A percentile compares a stretch with the other conserved stretches of the same genome.
phyloP scores from a whole-genome alignment of 37 sponge, comb jelly and placozoan species.

The Chondrilla cf. caribensis region DNA sequence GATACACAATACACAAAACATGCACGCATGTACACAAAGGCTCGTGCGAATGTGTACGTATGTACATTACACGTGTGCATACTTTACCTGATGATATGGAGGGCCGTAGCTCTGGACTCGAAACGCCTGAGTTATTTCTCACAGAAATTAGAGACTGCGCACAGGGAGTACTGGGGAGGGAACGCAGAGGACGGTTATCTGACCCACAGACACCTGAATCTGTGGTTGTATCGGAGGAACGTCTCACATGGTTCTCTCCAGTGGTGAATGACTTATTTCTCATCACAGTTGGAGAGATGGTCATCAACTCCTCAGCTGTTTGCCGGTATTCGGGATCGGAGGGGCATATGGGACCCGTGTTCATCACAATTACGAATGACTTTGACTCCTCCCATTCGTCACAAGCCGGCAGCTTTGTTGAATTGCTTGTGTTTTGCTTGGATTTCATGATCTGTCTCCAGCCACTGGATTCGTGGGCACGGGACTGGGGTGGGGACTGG shows the following conservation, averaged over 20 bases:
- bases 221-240: slow-evolving; percentile 44
- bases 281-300: slow-evolving; percentile 48
- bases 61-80: no score
- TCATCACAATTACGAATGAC: slow-evolving; percentile 38
- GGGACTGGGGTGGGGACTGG: neutral
- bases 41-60: no score
- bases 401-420: neutral
- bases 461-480: neutral
- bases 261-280: slow-evolving; percentile 26
- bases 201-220: slow-evolving; percentile 47
- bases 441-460: slow-evolving; percentile 12
- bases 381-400: slow-evolving; percentile 54
- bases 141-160: slow-evolving; percentile 33
- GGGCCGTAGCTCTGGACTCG: slow-evolving; percentile 33
- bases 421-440: neutral
- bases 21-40: no score
- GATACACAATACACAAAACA: no score
- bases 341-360: slow-evolving; percentile 50
- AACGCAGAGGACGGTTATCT: slow-evolving; percentile 34
- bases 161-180: slow-evolving; percentile 50
- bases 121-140: slow-evolving; percentile 24
- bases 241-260: slow-evolving; percentile 14
- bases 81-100: slow-evolving; percentile 58
- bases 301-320: slow-evolving; percentile 71
- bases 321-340: slow-evolving; percentile 74